These are phyloP conservation scores for Acanthosoma haemorrhoidale DNA, from an alignment of 2,888 invertebrate species.

Conservation along the genomic window DNA sequence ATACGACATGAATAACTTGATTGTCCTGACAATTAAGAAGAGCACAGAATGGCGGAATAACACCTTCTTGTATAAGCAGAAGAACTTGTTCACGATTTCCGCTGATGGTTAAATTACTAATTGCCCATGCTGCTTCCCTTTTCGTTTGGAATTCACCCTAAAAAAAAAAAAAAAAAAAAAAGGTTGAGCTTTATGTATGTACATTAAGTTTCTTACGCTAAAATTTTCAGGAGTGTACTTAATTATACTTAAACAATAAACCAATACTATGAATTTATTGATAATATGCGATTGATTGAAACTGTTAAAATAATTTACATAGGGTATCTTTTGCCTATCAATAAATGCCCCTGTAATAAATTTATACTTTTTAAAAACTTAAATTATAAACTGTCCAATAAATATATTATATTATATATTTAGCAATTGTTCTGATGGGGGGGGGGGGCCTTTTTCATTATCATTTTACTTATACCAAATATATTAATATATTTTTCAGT, in stretches of 20 bases:
- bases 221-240: neutral
- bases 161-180: neutral
- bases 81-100: slow-evolving; percentile 90
- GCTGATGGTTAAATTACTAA: slow-evolving; percentile 96
- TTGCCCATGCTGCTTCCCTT: slow-evolving; percentile 99
- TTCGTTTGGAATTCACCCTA: slow-evolving; percentile 95
- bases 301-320: too few species aligned
- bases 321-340: too few species aligned
- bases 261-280: too few species aligned
- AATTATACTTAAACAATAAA: slow-evolving; percentile 1
- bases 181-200: neutral
- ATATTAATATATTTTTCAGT: too few species aligned
- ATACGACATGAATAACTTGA: slow-evolving; percentile 85
- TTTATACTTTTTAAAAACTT: too few species aligned
- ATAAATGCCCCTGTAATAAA: too few species aligned
- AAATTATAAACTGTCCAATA: too few species aligned
- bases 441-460: too few species aligned
- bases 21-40: slow-evolving; percentile 91
- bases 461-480: too few species aligned
- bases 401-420: too few species aligned
- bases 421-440: too few species aligned
- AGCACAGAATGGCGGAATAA: slow-evolving; percentile 93
- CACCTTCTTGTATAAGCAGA: slow-evolving; percentile 80
- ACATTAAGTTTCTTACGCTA: neutral
- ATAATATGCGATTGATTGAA: too few species aligned